Evolutionary conservation across 2,113 vertebrate species (phyloP).

Genomic region (Cryptoleucopteryx plumbea): DNA sequence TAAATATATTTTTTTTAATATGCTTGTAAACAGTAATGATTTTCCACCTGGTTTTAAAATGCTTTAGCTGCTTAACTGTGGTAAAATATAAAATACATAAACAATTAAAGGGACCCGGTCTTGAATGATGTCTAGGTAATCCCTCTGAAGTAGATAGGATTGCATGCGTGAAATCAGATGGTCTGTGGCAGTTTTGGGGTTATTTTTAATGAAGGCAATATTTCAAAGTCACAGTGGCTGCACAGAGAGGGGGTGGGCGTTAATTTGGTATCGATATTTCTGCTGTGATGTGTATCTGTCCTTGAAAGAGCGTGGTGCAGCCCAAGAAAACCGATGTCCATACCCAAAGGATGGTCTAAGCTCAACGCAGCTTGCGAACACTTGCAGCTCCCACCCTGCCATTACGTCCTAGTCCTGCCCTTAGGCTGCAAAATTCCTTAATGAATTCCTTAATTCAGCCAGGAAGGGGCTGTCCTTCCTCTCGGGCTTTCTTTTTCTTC

Average conservation of each 20-base stretch:
- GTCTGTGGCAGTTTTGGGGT: not conserved
- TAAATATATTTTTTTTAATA: not conserved
- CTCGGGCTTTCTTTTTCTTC: not conserved
- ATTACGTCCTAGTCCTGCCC: not conserved
- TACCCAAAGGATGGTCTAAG: not conserved
- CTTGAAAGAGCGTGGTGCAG: not conserved
- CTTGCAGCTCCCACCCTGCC: not conserved
- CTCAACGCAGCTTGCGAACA: not conserved
- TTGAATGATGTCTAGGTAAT: not conserved
- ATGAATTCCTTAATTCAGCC: not conserved
- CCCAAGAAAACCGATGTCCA: not conserved
- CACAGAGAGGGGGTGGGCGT: not conserved
- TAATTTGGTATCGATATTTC: not conserved
- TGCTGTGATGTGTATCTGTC: not conserved
- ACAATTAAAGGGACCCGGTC: not conserved
- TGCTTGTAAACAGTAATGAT: not conserved
- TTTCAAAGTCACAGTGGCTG: not conserved
- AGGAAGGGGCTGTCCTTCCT: not conserved
- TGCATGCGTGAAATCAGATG: fast-evolving
- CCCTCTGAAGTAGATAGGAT: not conserved
- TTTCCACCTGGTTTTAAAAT: not conserved
- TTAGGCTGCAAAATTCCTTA: not conserved
- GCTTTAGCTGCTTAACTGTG: not conserved
- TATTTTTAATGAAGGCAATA: no score
- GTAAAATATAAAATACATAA: not conserved